Conservation (phyloP, 92 coral and sea anemone species). For the Palythoa caribaeorum region DNA sequence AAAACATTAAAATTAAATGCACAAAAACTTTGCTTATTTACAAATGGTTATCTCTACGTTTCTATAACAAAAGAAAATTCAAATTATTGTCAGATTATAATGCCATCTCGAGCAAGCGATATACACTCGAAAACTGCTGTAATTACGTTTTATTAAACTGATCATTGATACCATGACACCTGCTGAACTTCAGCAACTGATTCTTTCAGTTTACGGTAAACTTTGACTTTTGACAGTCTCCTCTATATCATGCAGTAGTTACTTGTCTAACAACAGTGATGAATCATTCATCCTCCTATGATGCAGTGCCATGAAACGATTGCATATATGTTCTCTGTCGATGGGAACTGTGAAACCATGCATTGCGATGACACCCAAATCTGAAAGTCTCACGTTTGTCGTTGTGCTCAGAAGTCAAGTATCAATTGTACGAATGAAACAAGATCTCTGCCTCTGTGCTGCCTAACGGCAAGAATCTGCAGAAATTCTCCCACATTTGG, state of each 20-base stretch:
- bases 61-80: not conserved
- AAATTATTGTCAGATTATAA: not conserved
- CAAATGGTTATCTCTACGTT: slow-evolving; percentile 7
- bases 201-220: not conserved
- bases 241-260: not conserved
- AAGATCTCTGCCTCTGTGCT: too few species aligned
- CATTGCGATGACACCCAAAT: slow-evolving; percentile 8
- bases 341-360: slow-evolving; percentile 22
- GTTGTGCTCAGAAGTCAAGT: too few species aligned
- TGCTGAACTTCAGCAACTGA: slow-evolving; percentile 1
- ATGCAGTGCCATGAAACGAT: slow-evolving; percentile 29
- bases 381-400: not conserved
- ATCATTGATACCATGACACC: slow-evolving; percentile 4
- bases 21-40: slow-evolving; percentile 2
- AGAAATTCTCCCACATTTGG: too few species aligned
- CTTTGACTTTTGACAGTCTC: not conserved
- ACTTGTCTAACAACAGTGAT: not conserved
- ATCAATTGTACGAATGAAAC: too few species aligned
- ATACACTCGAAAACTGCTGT: not conserved
- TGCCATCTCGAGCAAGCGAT: not conserved
- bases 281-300: slow-evolving; percentile 15
- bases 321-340: slow-evolving; percentile 41
- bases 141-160: not conserved
- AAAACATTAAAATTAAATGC: slow-evolving; percentile 1
- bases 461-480: too few species aligned